phyloP scores from a whole-genome alignment of 2,888 invertebrate species.

The Microctonus brassicae region DNA sequence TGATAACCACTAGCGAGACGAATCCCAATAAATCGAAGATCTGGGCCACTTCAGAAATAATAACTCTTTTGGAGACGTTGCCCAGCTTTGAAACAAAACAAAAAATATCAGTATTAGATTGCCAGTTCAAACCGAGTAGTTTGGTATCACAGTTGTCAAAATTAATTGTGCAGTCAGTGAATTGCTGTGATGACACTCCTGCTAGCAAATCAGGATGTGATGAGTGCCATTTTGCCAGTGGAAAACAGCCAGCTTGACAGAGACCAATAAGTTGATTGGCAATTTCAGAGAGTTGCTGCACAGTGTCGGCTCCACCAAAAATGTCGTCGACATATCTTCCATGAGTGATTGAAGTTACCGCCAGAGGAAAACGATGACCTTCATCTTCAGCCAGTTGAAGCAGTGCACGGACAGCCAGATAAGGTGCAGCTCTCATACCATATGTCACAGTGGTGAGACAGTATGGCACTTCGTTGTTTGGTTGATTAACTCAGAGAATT shows the following conservation, averaged over 20 bases:
- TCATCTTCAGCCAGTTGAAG: neutral
- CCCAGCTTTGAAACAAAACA: neutral
- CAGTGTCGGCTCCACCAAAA: slow-evolving; percentile 19
- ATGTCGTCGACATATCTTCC: slow-evolving; percentile 26
- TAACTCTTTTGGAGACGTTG: neutral
- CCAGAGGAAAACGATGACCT: slow-evolving; percentile 28
- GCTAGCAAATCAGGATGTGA: neutral
- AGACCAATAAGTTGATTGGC: neutral
- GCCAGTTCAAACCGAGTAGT: neutral
- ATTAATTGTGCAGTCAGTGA: neutral
- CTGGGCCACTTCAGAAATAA: neutral
- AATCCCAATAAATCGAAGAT: neutral
- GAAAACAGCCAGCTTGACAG: slow-evolving; percentile 38
- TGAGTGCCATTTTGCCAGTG: slow-evolving; percentile 23
- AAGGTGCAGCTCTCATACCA: neutral
- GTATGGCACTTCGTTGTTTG: neutral
- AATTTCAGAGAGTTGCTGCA: neutral
- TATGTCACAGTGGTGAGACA: neutral
- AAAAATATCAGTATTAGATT: neutral
- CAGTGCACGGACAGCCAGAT: neutral
- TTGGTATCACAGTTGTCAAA: neutral
- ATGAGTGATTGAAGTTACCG: neutral
- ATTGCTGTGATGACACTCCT: neutral
- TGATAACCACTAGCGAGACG: neutral
- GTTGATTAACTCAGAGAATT: neutral